Evolutionary conservation across 1,140 invertebrate species (phyloP).

Genomic region (Cydia splendana): DNA sequence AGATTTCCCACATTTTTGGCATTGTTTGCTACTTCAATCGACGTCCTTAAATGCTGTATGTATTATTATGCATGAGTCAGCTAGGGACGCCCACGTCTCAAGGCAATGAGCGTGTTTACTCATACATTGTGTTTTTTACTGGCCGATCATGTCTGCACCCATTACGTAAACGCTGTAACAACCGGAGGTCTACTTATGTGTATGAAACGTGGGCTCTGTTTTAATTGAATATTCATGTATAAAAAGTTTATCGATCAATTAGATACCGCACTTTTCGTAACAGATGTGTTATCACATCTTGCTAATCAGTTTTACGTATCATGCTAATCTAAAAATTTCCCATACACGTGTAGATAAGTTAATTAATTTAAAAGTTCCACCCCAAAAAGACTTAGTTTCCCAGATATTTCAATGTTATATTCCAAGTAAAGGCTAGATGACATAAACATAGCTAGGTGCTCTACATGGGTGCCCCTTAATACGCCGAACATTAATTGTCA

Average conservation of each 20-base stretch:
- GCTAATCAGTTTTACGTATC: not conserved
- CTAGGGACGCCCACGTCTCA: constrained; percentile 19
- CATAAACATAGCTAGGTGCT: too few species aligned
- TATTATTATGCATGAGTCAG: constrained; percentile 31
- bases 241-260: not conserved
- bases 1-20: constrained; percentile 22
- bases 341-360: too few species aligned
- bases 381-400: too few species aligned
- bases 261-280: not conserved
- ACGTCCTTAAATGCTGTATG: constrained; percentile 20
- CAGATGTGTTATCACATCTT: not conserved
- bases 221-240: not conserved
- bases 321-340: too few species aligned
- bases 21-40: constrained; percentile 23
- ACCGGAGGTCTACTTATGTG: constrained; percentile 1
- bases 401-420: too few species aligned
- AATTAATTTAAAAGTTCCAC: too few species aligned
- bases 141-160: not conserved
- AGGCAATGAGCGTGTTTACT: constrained; percentile 26
- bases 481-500: too few species aligned
- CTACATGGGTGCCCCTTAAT: too few species aligned
- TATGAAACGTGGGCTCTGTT: not conserved
- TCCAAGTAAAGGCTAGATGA: too few species aligned
- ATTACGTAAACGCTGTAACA: constrained; percentile 10
- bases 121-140: constrained; percentile 29